A percentile compares a stretch with the other conserved stretches of the same genome.
These are phyloP conservation scores for Perca fluviatilis DNA, from an alignment of 2,113 vertebrate genomes.

Conservation along the genomic window DNA sequence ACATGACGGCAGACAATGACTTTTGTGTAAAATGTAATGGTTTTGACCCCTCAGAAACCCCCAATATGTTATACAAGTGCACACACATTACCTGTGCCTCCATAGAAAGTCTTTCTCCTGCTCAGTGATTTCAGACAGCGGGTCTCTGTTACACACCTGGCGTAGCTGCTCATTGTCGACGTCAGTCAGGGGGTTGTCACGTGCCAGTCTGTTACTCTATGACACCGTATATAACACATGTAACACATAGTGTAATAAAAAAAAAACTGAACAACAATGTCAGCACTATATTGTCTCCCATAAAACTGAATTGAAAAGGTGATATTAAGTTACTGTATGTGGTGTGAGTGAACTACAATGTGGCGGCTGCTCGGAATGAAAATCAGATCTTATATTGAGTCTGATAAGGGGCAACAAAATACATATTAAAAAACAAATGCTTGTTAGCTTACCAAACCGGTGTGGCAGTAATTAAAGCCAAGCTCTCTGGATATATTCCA, in stretches of 20 bases:
- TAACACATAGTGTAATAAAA: slow-evolving; percentile 8
- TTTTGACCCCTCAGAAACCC: background rate
- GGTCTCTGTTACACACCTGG: slow-evolving; percentile 93
- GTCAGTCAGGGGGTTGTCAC: slow-evolving; percentile 94
- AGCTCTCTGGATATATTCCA: slow-evolving; percentile 96
- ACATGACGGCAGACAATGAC: background rate
- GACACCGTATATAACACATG: slow-evolving; percentile 67
- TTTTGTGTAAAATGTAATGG: background rate
- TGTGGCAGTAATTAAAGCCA: slow-evolving; percentile 95
- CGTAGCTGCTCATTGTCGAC: slow-evolving; percentile 95
- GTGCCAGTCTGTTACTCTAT: slow-evolving; percentile 94
- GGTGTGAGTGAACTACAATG: background rate
- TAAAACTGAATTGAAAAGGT: background rate
- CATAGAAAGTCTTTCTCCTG: slow-evolving; percentile 99
- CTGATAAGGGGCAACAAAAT: background rate
- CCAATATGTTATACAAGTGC: background rate
- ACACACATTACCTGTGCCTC: slow-evolving; percentile 91
- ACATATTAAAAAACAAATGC: background rate
- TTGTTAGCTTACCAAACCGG: slow-evolving; percentile 88
- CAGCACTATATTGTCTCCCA: background rate
- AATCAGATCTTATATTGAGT: background rate
- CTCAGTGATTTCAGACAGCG: slow-evolving; percentile 99
- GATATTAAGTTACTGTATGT: background rate
- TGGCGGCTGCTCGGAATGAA: background rate
- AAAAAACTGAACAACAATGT: background rate